Conservation (phyloP, 2,797 vertebrate genomes). For the Neostethus bicornis region DNA sequence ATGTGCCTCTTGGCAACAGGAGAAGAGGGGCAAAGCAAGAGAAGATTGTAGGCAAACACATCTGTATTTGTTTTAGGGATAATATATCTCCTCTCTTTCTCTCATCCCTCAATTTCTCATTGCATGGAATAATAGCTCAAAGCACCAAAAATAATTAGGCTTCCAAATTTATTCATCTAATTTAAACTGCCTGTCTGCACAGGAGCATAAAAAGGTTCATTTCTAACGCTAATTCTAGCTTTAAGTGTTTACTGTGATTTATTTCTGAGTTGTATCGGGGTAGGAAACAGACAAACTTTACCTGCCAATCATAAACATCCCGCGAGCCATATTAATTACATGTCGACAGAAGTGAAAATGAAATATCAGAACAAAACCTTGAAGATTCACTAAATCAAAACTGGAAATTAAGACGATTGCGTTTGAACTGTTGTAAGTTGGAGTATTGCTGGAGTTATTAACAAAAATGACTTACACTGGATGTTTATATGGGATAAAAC, state of each 20-base stretch:
- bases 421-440: neutral
- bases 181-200: conserved; percentile 70
- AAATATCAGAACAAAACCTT: conserved; percentile 1
- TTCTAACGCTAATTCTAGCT: conserved; percentile 70
- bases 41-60: conserved; percentile 39
- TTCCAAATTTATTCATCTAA: conserved; percentile 78
- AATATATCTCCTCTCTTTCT: conserved; percentile 39
- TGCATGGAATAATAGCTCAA: conserved; percentile 77
- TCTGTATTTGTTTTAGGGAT: conserved; percentile 72
- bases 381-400: conserved; percentile 2
- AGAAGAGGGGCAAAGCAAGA: conserved; percentile 30
- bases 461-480: too few species aligned
- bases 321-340: conserved; percentile 42
- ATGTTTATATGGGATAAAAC: neutral
- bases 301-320: conserved; percentile 63
- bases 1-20: conserved; percentile 48
- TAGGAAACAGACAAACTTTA: conserved; percentile 49
- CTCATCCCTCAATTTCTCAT: conserved; percentile 53
- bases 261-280: conserved; percentile 45
- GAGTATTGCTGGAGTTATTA: neutral
- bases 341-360: neutral
- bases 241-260: conserved; percentile 67
- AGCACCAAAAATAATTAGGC: conserved; percentile 79
- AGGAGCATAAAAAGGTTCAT: conserved; percentile 48
- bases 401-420: neutral